Base-by-base conservation (phyloP, 1,140 invertebrate species). In the Reticulitermes speratus region DNA sequence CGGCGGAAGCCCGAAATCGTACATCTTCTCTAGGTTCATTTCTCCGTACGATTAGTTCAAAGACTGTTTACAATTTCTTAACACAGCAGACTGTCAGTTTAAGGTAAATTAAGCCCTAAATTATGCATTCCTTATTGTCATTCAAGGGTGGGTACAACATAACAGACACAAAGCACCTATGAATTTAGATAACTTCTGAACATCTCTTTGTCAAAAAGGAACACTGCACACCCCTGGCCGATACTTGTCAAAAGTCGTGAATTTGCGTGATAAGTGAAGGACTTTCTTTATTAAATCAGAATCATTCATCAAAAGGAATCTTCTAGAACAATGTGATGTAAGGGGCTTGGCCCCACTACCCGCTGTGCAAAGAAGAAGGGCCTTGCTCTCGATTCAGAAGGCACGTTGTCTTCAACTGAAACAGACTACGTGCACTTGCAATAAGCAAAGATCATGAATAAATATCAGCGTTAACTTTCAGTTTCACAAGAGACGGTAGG, bases 331-430 rank as follows among this genome's bases (percentile, higher is more conserved):
- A 75, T 75, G 65, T 75, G n/a, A 75, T 75, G 3, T 75, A 25
- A 75, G 65, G 65, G 65, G 65, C 65, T 75, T 75, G 65, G 65
- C n/a, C n/a, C 65, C n/a, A 75, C 65, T 25, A 75, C 65, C 65
- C 65, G 65, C n/a, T n/a, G 65, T n/a, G 65, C 65, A 75, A 12
- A 75, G n/a, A n/a, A 75, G 14, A 59, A 75, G 65, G n/a, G n/a
- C 65, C 65, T 75, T 75, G 65, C 65, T 75, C 65, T 75, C 65
- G n/a, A 75, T 75, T 75, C 65, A 19, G n/a, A 75, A 75, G 65
- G 65, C 65, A 30, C 65, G n/a, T 75, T 21, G 19, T 12, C 5
- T 55, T 16, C 52, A 5, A 48, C 14, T 21, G 59, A 65, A 25
- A 25, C 21, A 65, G 25, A 55, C 19, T 55, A 55, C 52, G 52